Base-by-base conservation (phyloP, 2,888 invertebrate genomes). In the Pristionchus arcanus region DNA sequence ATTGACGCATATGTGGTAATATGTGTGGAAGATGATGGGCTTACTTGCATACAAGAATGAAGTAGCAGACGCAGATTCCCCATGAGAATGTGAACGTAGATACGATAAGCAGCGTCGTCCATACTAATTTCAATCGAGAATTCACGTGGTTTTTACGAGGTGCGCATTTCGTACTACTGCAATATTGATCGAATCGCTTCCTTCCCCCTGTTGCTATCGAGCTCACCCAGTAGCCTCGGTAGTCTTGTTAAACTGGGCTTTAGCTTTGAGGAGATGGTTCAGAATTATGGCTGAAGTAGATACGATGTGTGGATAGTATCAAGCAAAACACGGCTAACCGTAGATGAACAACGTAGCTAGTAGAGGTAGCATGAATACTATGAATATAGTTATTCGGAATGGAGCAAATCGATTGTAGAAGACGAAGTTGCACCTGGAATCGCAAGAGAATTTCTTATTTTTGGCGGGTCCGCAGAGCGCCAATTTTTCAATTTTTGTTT, bases 351-450 rank as follows among this genome's bases (percentile, higher is more conserved):
- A 90, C 25, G 94, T 94, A 25, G 92, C 93, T 28, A 94, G 89
- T 19, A 94, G 91, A 3, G 94, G 94, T 59, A 94, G 90, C 91
- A 93, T 93, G 91, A 94, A 94, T n/a, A 92, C 92, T 9, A 93
- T 77, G 91, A 94, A 94, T 53, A 94, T 93, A 16, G 92, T 92
- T 71, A 92, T 91, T 55, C 93, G 91, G 90, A 84, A 90, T 5
- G 94, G 94, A n/a, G 94, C 94, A 89, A 94, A 92, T 49, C 92
- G 90, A 84, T 92, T 92, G 91, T 94, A 94, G 92, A 94, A 94
- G n/a, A 89, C 90, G 89, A 93, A 92, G 21, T 83, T 88, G 90
- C 94, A 94, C 37, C 89, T 89, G 89, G 42, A 49, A 49, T 49
- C 3, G 42, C 3, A 11, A 49, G 13, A 49, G 34, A 88, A 77